Evolutionary conservation across 1,140 invertebrate genomes (phyloP).

Genomic region (Colletes latitarsis): DNA sequence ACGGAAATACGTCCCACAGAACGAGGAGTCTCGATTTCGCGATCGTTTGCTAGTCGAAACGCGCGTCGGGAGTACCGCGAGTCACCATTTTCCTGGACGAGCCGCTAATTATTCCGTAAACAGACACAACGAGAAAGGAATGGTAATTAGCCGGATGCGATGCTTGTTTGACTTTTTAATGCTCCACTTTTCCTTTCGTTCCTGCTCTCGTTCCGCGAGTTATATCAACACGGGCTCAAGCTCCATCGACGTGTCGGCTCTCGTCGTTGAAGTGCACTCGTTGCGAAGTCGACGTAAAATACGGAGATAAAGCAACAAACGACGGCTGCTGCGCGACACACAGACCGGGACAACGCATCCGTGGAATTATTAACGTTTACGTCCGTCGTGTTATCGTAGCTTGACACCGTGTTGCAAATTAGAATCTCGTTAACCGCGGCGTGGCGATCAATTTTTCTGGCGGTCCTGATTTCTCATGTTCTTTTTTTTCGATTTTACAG

Average conservation of each 20-base stretch:
- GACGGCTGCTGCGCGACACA: slow-evolving; percentile 19
- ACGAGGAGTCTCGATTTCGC: no score
- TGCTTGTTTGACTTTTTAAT: slow-evolving; percentile 43
- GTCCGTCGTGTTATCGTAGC: not conserved
- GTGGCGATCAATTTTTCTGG: no score
- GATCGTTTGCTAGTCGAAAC: no score
- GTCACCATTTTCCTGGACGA: not conserved
- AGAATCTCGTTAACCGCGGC: no score
- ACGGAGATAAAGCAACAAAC: slow-evolving; percentile 48
- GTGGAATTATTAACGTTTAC: slow-evolving; percentile 24
- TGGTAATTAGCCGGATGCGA: slow-evolving; percentile 45
- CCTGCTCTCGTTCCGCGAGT: slow-evolving; percentile 36
- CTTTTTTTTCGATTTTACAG: no score
- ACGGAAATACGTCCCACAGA: no score
- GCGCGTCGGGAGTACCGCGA: no score
- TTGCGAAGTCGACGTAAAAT: slow-evolving; percentile 55
- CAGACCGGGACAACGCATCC: not conserved
- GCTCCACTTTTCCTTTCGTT: slow-evolving; percentile 41
- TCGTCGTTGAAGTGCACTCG: slow-evolving; percentile 42
- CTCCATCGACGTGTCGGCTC: slow-evolving; percentile 55
- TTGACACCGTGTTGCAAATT: not conserved
- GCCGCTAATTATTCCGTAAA: slow-evolving; percentile 24
- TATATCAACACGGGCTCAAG: slow-evolving; percentile 49
- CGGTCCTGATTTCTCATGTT: no score
- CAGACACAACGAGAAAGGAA: slow-evolving; percentile 23